Conservation (phyloP, 2,797 vertebrate genomes). For the Molossus molossus region DNA sequence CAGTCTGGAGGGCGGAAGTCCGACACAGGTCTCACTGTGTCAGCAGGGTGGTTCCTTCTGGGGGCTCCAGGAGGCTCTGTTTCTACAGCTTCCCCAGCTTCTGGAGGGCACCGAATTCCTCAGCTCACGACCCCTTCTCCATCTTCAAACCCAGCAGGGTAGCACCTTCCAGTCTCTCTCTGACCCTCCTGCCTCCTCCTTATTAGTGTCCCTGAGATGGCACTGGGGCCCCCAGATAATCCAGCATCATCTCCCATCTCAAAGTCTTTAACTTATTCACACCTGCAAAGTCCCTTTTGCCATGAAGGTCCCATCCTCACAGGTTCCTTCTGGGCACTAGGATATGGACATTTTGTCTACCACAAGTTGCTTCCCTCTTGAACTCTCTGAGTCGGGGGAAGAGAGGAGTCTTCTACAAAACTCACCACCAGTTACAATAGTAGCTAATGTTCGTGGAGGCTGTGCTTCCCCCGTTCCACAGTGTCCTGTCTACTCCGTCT, state of each 20-base stretch:
- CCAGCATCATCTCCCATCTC: not conserved
- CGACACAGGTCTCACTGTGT: not conserved
- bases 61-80: not conserved
- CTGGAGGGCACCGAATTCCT: fast-evolving
- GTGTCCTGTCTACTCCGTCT: not conserved
- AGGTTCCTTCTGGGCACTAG: not conserved
- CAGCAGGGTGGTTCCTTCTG: not conserved
- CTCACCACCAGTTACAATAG: fast-evolving
- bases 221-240: fast-evolving
- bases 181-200: not conserved
- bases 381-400: not conserved
- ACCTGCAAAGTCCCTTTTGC: not conserved
- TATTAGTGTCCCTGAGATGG: not conserved
- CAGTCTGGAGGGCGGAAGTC: not conserved
- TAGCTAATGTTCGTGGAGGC: fast-evolving
- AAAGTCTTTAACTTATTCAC: not conserved
- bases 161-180: not conserved
- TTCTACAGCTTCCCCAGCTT: not conserved
- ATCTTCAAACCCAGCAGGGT: not conserved
- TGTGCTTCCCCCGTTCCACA: fast-evolving
- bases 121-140: not conserved
- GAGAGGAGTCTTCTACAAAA: not conserved
- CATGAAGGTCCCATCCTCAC: not conserved
- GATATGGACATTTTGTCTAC: not conserved
- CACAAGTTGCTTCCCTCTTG: not conserved